These are phyloP conservation scores for Sarotherodon lohbergeri DNA, from an alignment of 2,113 vertebrate genomes.

Conservation along the genomic window DNA sequence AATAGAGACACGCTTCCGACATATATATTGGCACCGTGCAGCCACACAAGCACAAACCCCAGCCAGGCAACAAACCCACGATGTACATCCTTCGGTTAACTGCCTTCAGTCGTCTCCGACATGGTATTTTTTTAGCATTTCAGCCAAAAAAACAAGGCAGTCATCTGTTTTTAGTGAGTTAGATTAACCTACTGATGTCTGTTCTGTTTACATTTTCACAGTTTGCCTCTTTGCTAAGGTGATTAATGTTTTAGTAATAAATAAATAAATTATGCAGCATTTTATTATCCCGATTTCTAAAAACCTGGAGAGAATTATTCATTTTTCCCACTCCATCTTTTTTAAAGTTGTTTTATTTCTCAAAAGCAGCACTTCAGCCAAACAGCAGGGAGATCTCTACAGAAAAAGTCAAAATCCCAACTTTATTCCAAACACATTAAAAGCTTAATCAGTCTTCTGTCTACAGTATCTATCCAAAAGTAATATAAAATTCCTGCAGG, in stretches of 20 bases:
- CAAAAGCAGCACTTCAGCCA: not conserved
- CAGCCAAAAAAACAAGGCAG: not conserved
- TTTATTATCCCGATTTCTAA: not conserved
- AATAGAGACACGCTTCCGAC: not conserved
- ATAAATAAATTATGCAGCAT: not conserved
- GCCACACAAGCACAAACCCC: not conserved
- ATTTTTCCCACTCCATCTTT: not conserved
- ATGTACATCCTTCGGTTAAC: not conserved
- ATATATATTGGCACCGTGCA: not conserved
- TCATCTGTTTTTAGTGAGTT: not conserved
- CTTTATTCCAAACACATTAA: constrained; percentile 3
- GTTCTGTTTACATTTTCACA: not conserved
- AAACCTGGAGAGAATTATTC: not conserved
- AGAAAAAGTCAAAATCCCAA: not conserved
- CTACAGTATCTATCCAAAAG: constrained; percentile 7
- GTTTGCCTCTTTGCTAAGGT: not conserved
- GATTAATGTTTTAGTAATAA: not conserved
- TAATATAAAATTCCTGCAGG: constrained; percentile 27
- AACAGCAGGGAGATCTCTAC: not conserved
- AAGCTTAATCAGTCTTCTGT: constrained; percentile 14
- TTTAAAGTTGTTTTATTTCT: not conserved
- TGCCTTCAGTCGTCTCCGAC: not conserved
- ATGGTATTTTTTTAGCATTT: not conserved
- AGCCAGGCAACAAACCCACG: not conserved
- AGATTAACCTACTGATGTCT: not conserved